phyloP scores from a whole-genome alignment of 2,113 vertebrate species.

The Grus americana region DNA sequence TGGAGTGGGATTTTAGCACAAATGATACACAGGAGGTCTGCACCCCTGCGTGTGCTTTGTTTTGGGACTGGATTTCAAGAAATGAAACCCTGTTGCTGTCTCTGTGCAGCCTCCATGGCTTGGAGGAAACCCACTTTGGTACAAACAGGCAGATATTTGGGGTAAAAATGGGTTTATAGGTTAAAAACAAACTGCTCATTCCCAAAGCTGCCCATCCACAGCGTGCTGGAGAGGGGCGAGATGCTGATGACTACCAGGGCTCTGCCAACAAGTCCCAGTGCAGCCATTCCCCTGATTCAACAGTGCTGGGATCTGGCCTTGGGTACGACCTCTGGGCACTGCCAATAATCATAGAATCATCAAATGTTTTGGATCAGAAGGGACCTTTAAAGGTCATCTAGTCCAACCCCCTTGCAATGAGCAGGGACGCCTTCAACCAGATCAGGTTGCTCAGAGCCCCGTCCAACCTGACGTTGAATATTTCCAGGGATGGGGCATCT shows the following conservation, averaged over 20 bases:
- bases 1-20: background rate
- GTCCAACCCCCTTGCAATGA: accelerated
- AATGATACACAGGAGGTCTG: background rate
- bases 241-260: accelerated
- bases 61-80: background rate
- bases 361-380: background rate
- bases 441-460: accelerated
- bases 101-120: accelerated
- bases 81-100: background rate
- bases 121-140: accelerated
- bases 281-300: background rate
- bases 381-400: background rate
- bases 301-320: accelerated
- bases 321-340: accelerated
- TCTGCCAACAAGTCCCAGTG: accelerated
- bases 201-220: background rate
- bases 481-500: background rate
- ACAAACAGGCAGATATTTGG: background rate
- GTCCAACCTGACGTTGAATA: accelerated
- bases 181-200: background rate
- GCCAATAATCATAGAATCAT: too few relatives aligned
- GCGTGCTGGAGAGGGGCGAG: accelerated
- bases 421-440: background rate
- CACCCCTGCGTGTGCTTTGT: background rate
- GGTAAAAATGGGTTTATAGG: background rate